Conservation (phyloP, 2,113 vertebrate species). For the Anarhynchus alexandrinus region DNA sequence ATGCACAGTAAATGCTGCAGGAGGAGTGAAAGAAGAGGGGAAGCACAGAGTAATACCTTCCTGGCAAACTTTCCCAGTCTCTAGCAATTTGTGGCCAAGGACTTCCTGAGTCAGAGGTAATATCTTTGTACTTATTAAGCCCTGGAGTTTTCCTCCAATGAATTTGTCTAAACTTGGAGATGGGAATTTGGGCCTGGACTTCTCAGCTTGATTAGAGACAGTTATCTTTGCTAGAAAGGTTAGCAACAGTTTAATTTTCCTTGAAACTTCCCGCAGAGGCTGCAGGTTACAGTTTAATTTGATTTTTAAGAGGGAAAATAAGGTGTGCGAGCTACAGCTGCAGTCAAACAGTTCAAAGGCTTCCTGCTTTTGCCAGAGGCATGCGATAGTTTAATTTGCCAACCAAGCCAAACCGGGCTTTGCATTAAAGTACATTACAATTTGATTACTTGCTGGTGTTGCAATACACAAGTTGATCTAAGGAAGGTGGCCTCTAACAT, state of each 20-base stretch:
- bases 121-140: slow-evolving; percentile 26
- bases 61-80: neutral
- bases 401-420: slow-evolving; percentile 52
- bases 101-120: slow-evolving; percentile 45
- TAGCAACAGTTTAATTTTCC: slow-evolving; percentile 53
- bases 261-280: slow-evolving; percentile 34
- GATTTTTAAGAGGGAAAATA: slow-evolving; percentile 58
- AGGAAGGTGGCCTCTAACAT: slow-evolving; percentile 52
- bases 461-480: slow-evolving; percentile 55
- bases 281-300: slow-evolving; percentile 63
- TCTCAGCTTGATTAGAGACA: slow-evolving; percentile 49
- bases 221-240: slow-evolving; percentile 56
- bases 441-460: slow-evolving; percentile 56
- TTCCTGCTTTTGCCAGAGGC: slow-evolving; percentile 57
- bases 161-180: slow-evolving; percentile 49
- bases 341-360: slow-evolving; percentile 58
- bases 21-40: neutral
- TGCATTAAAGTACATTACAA: slow-evolving; percentile 47
- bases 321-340: slow-evolving; percentile 47
- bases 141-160: slow-evolving; percentile 3
- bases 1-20: neutral
- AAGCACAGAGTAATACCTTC: neutral
- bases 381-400: slow-evolving; percentile 48
- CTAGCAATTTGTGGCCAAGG: slow-evolving; percentile 15
- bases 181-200: slow-evolving; percentile 10